These are phyloP conservation scores for Chiridota heheva DNA, from an alignment of 35 echinoderm and acorn worm species.

Conservation along the genomic window DNA sequence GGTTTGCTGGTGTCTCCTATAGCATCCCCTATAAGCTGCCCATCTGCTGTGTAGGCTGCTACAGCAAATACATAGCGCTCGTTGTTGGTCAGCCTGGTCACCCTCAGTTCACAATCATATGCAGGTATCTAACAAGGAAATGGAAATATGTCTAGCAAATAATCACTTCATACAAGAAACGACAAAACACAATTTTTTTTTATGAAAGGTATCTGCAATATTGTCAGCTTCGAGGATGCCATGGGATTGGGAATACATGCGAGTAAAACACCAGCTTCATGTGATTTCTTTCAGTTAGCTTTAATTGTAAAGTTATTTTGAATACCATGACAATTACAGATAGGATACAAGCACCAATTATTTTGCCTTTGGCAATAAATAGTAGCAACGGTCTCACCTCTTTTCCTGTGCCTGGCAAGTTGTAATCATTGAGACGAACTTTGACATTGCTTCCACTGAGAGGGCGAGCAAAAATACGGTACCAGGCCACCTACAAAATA, in stretches of 20 bases:
- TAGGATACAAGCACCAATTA: too few species aligned
- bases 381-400: slow-evolving; percentile 79
- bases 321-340: too few species aligned
- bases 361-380: too few species aligned
- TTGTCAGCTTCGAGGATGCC: too few species aligned
- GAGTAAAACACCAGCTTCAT: too few species aligned
- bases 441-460: slow-evolving; percentile 95
- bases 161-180: too few species aligned
- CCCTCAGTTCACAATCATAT: slow-evolving; percentile 87
- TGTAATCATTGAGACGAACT: slow-evolving; percentile 95
- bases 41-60: slow-evolving; percentile 87
- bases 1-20: slow-evolving; percentile 95
- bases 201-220: too few species aligned
- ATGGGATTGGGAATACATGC: too few species aligned
- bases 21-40: slow-evolving; percentile 76
- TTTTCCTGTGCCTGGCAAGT: slow-evolving; percentile 80
- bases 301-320: too few species aligned
- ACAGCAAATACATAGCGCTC: slow-evolving; percentile 98
- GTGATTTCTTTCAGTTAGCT: too few species aligned
- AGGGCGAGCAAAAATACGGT: slow-evolving; percentile 78
- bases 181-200: too few species aligned
- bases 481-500: slow-evolving; percentile 82
- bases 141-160: too few species aligned
- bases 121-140: slow-evolving; percentile 72
- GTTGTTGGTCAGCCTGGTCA: slow-evolving; percentile 80